These are phyloP conservation scores for Archaeoteleia sp. DNA, from an alignment of 2,888 invertebrate genomes.

Conservation along the genomic window DNA sequence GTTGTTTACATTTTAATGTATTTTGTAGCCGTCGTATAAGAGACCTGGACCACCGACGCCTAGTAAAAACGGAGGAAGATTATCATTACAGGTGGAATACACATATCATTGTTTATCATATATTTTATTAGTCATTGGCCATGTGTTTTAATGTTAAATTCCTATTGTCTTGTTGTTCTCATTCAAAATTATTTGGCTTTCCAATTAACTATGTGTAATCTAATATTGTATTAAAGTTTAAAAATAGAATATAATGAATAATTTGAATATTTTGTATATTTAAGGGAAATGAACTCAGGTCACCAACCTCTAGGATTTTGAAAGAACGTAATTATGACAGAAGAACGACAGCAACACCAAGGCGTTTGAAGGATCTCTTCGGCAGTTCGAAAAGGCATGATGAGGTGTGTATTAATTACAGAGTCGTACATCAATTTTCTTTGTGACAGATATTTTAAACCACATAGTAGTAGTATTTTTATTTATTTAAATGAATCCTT, in stretches of 20 bases:
- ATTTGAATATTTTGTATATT: slow-evolving; percentile 18
- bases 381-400: slow-evolving; percentile 64
- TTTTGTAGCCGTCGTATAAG: slow-evolving; percentile 83
- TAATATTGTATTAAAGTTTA: too few species aligned
- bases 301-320: slow-evolving; percentile 64
- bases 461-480: neutral
- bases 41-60: slow-evolving; percentile 91
- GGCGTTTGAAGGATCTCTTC: slow-evolving; percentile 64
- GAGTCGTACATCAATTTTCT: too few species aligned
- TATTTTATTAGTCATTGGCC: too few species aligned
- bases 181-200: too few species aligned
- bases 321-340: slow-evolving; percentile 68
- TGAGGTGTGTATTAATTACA: slow-evolving; percentile 66
- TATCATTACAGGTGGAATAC: slow-evolving; percentile 80
- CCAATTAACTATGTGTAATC: too few species aligned
- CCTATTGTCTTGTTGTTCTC: too few species aligned
- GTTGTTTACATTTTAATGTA: slow-evolving; percentile 27
- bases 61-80: slow-evolving; percentile 86
- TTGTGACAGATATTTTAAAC: too few species aligned
- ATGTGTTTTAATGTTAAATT: too few species aligned
- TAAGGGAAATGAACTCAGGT: slow-evolving; percentile 65
- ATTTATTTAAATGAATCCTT: neutral
- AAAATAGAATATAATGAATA: neutral
- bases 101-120: slow-evolving; percentile 1
- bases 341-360: slow-evolving; percentile 65